phyloP scores from a whole-genome alignment of 2,797 vertebrate species.

The Xiphophorus birchmanni region DNA sequence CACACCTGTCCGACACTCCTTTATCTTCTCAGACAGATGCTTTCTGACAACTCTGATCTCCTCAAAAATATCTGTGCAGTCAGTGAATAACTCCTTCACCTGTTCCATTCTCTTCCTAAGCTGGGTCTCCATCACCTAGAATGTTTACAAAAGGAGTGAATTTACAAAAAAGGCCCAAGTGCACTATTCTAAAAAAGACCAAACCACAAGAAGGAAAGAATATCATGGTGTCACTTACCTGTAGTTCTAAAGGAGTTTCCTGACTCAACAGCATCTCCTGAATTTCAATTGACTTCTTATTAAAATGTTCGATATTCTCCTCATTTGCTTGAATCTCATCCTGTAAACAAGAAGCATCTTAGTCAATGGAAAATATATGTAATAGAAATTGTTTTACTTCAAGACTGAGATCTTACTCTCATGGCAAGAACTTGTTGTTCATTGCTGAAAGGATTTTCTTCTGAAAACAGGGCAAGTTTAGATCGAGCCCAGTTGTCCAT shows the following conservation, averaged over 20 bases:
- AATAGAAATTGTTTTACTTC: background rate
- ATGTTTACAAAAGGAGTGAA: background rate
- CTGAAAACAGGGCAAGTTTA: slow-evolving; percentile 79
- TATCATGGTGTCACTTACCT: slow-evolving; percentile 76
- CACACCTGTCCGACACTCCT: slow-evolving; percentile 64
- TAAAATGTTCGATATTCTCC: slow-evolving; percentile 86
- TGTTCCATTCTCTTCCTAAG: slow-evolving; percentile 82
- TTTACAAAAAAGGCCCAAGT: background rate
- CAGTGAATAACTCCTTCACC: slow-evolving; percentile 80
- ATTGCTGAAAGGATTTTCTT: slow-evolving; percentile 76
- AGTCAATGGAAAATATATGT: background rate
- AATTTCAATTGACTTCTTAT: slow-evolving; percentile 86
- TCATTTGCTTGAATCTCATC: slow-evolving; percentile 85
- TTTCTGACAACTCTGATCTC: slow-evolving; percentile 78
- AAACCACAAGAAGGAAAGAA: background rate
- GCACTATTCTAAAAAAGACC: background rate
- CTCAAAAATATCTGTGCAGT: slow-evolving; percentile 79
- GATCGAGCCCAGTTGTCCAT: slow-evolving; percentile 83
- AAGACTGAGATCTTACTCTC: slow-evolving; percentile 74
- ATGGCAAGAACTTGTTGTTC: slow-evolving; percentile 81
- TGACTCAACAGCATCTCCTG: slow-evolving; percentile 87
- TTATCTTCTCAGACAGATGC: slow-evolving; percentile 74
- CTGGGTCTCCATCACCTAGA: slow-evolving; percentile 81
- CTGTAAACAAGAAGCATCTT: slow-evolving; percentile 63
- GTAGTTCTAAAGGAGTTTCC: slow-evolving; percentile 91